Percentiles rank a stretch among this genome's conserved stretches.
phyloP scores from a whole-genome alignment of 2,113 vertebrate species.

The Ochotona curzoniae region DNA sequence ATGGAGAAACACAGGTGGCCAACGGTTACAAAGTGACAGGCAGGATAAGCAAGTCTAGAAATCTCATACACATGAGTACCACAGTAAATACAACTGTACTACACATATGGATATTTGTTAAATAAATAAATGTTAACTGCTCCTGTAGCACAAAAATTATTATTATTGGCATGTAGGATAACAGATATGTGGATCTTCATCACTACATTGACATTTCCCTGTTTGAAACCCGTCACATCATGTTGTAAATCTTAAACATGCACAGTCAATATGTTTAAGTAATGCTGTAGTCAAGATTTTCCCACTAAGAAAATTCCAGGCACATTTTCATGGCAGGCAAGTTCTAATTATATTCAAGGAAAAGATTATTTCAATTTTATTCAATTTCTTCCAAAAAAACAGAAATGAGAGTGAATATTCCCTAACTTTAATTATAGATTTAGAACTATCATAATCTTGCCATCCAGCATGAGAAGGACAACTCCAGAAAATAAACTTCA shows the following conservation, averaged over 20 bases:
- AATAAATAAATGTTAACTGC: not conserved
- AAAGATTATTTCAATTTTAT: conserved; percentile 21
- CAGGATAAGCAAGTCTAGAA: not conserved
- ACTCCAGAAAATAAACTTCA: conserved; percentile 19
- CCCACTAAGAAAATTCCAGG: not conserved
- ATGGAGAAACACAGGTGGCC: not conserved
- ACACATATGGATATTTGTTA: not conserved
- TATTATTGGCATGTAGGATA: not conserved
- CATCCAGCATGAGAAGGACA: conserved; percentile 16
- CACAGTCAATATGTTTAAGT: not conserved
- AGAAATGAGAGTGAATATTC: not conserved
- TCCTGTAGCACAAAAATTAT: not conserved
- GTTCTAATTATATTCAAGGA: not conserved
- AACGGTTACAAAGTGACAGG: not conserved
- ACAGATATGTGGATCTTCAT: not conserved
- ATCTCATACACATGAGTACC: not conserved
- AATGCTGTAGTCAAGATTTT: not conserved
- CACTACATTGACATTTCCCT: not conserved
- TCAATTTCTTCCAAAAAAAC: not conserved
- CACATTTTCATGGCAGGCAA: not conserved
- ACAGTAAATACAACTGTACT: not conserved
- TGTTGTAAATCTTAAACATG: not conserved
- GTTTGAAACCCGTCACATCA: not conserved
- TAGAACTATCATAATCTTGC: not conserved
- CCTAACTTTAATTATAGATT: not conserved